Base-by-base conservation (phyloP, 1,140 invertebrate genomes). In the Choristoneura fumiferana region DNA sequence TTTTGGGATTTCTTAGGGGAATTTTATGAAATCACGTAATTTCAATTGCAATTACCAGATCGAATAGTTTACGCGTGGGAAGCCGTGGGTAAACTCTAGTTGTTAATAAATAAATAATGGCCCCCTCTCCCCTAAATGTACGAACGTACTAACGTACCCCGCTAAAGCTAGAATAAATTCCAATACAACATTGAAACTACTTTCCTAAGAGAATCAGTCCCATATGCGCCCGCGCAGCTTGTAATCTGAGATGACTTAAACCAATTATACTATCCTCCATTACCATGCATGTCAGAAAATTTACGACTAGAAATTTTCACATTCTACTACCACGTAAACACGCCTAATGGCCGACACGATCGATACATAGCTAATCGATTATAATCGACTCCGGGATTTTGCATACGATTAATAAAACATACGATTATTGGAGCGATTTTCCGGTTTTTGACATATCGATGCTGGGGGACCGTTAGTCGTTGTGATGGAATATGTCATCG, bases 401-500 rank as follows among this genome's bases (percentile, higher is more conserved):
- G 73, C 81, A 78, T 81, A 68, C 61, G 62, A 69, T 79, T 72
- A 77, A 75, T 77, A 81, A 54, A 73, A 75, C 69, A 78, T 72
- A 76, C 69, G 69, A 71, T 76, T 73, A 81, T 82, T 78, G 67
- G 71, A 71, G 80, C 69, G 81, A 84, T 84, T 86, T 84, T 74
- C 73, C 12, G 69, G 69, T 69, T 70, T 73, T 58, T 64, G 54
- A 83, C 76, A 80, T 82, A 82, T 82, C 73, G 78, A 65, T 43
- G 34, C 53, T 22, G 12, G 18, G 18, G 33, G 12, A 63, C 66
- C 60, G 65, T 68, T 71, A 69, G 37, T 29, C 22, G 61, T 71
- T 79, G 63, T 76, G 77, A 79, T 71, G 76, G 77, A 77, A 80
- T 81, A 79, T 84, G 81, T 87, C 84, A 81, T 81, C 80, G 79